Conservation (phyloP, 2,888 invertebrate species). For the Xestia xanthographa region DNA sequence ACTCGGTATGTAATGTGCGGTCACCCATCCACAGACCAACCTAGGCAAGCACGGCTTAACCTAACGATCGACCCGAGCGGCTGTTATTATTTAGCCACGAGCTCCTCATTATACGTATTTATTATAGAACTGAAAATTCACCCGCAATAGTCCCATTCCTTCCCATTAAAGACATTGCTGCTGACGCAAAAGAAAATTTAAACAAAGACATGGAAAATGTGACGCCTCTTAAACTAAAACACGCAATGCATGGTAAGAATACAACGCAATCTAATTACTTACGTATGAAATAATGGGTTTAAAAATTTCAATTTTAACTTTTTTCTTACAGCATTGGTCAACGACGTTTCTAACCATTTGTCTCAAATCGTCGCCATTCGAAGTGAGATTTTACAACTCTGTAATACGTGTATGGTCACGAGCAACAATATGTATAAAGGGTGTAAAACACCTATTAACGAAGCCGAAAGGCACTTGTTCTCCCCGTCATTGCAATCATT, state of each 20-base stretch:
- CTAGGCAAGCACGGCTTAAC: too few species aligned
- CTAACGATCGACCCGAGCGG: too few species aligned
- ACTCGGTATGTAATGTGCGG: too few species aligned
- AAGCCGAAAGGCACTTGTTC: too few species aligned
- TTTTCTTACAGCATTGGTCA: conserved; percentile 72
- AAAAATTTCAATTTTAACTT: neutral
- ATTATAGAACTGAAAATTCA: conserved; percentile 74
- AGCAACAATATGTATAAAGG: too few species aligned
- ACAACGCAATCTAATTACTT: neutral
- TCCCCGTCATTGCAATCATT: too few species aligned
- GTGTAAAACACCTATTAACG: too few species aligned
- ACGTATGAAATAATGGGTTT: neutral
- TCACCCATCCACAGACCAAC: too few species aligned
- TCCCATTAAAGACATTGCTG: conserved; percentile 81
- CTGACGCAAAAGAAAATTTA: conserved; percentile 76
- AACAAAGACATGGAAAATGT: conserved; percentile 70
- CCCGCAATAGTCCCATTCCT: conserved; percentile 76
- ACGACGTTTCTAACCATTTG: conserved; percentile 77
- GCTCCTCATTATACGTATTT: too few species aligned
- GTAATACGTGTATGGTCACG: neutral
- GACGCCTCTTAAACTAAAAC: conserved; percentile 72
- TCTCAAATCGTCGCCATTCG: conserved; percentile 80
- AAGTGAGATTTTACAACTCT: conserved; percentile 74
- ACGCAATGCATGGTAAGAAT: conserved; percentile 77
- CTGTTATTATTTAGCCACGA: too few species aligned